Base-by-base conservation (phyloP, 2,113 vertebrate species). In the Chroicocephalus ridibundus region DNA sequence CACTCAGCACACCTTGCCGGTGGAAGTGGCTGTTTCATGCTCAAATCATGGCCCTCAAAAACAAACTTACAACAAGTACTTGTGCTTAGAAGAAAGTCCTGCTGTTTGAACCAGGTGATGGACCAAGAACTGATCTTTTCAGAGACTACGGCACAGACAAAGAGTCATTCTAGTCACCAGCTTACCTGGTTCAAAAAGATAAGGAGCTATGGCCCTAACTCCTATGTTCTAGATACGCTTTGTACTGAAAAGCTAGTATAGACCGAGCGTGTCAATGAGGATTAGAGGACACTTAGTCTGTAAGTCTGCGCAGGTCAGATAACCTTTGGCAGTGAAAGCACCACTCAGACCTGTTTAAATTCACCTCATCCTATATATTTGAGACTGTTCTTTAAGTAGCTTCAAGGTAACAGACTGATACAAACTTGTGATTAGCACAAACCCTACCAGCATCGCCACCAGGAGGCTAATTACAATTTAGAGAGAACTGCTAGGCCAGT, bases 141-240 rank as follows among this genome's bases (percentile, higher is more conserved):
- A 51, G 32, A 2, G 21, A 34, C 25, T n/a, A 15, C 16, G 82
- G 32, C 40, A 24, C 34, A 70, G 55, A 32, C 6, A 6, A 42
- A 42, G 15, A 75, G 27, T 11, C 55, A 58, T 7, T 79, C 38
- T 7, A 38, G 40, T 15, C 38, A 58, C 20, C 46, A 82, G 26
- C 13, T 49, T 38, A 27, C 5, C 31, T 3, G 1, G 21, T 7
- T 38, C 10, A 54, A 49, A 38, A 72, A 26, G 24, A n/a, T 3
- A 31, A 64, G 21, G 44, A 81, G 15, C 76, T 40, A 24, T 2
- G 18, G 44, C 49, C 81, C 0, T 2, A 71, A 15, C 26, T 58
- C 9, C 47, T 3, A 2, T 13, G 13, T 52, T 42, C 42, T 36
- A 15, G 16, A 9, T 2, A 0, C 13, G 36, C 7, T 15, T 10